These are phyloP conservation scores for Drosophila mulleri DNA, from an alignment of 2,888 invertebrate species.

Conservation along the genomic window DNA sequence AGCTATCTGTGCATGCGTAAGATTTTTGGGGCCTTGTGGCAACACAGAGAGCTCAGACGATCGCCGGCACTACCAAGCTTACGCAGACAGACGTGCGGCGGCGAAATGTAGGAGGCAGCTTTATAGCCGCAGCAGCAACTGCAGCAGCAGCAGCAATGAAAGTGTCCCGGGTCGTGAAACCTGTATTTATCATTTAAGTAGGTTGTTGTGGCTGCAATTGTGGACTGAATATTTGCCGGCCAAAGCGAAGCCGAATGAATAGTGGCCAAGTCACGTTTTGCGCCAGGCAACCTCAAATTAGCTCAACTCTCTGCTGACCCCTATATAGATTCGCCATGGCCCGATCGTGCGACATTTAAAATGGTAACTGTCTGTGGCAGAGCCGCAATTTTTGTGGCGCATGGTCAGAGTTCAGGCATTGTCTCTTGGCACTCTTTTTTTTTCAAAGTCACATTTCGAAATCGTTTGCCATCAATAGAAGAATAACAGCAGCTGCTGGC, in stretches of 20 bases:
- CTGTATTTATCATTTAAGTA: conserved; percentile 71
- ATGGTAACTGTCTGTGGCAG: conserved; percentile 34
- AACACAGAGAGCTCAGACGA: conserved; percentile 18
- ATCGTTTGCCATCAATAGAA: conserved; percentile 59
- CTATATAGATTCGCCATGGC: conserved; percentile 39
- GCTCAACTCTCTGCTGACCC: conserved; percentile 61
- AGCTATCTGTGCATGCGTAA: conserved; percentile 44
- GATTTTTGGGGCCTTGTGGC: conserved; percentile 37
- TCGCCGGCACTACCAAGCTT: conserved; percentile 52
- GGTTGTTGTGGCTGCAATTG: conserved; percentile 57
- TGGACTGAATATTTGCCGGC: conserved; percentile 56
- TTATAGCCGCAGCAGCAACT: conserved; percentile 11
- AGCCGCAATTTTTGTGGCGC: conserved; percentile 23
- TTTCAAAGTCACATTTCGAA: conserved; percentile 71
- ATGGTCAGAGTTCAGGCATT: conserved; percentile 57
- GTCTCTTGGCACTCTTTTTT: conserved; percentile 28
- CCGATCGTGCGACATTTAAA: conserved; percentile 71
- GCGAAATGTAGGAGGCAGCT: conserved; percentile 7
- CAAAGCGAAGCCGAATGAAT: conserved; percentile 58
- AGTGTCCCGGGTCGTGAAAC: conserved; percentile 57
- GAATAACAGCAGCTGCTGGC: conserved; percentile 33
- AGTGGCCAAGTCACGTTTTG: conserved; percentile 61
- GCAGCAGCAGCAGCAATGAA: conserved; percentile 53
- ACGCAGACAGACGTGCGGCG: conserved; percentile 49
- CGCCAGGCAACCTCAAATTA: conserved; percentile 60